phyloP scores from a whole-genome alignment of 2,888 invertebrate species.

The Drosophila diplacantha region DNA sequence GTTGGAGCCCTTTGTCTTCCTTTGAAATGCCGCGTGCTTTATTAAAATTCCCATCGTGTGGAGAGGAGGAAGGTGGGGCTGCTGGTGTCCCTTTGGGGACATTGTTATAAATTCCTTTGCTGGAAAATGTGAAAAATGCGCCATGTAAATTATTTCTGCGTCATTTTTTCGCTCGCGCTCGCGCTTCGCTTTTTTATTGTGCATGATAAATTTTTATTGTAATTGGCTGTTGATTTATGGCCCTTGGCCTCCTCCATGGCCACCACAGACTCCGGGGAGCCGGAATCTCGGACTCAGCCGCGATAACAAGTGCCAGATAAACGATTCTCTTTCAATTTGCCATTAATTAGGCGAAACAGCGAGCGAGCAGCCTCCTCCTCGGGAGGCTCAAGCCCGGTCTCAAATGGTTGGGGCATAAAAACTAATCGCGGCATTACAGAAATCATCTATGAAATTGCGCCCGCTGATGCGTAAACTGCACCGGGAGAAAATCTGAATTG shows the following conservation, averaged over 20 bases:
- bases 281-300: slow-evolving; percentile 26
- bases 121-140: slow-evolving; percentile 69
- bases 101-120: slow-evolving; percentile 70
- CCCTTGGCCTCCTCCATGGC: slow-evolving; percentile 20
- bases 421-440: slow-evolving; percentile 59
- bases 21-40: slow-evolving; percentile 65
- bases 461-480: slow-evolving; percentile 63
- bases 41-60: slow-evolving; percentile 65
- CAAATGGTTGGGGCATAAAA: slow-evolving; percentile 49
- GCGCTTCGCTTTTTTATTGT: slow-evolving; percentile 58
- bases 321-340: slow-evolving; percentile 58
- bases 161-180: slow-evolving; percentile 37
- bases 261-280: slow-evolving; percentile 21
- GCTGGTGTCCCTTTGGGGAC: slow-evolving; percentile 62
- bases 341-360: slow-evolving; percentile 37
- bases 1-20: slow-evolving; percentile 13
- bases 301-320: slow-evolving; percentile 56
- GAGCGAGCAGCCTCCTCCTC: slow-evolving; percentile 7
- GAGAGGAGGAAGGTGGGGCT: neutral
- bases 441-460: slow-evolving; percentile 56
- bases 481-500: neutral
- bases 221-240: slow-evolving; percentile 72
- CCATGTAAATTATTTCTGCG: slow-evolving; percentile 68
- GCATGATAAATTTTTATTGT: slow-evolving; percentile 72
- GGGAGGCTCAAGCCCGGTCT: slow-evolving; percentile 6